Percentiles rank a stretch among this genome's conserved stretches.
phyloP scores from a whole-genome alignment of 2,888 invertebrate genomes.

The Muscina levida region DNA sequence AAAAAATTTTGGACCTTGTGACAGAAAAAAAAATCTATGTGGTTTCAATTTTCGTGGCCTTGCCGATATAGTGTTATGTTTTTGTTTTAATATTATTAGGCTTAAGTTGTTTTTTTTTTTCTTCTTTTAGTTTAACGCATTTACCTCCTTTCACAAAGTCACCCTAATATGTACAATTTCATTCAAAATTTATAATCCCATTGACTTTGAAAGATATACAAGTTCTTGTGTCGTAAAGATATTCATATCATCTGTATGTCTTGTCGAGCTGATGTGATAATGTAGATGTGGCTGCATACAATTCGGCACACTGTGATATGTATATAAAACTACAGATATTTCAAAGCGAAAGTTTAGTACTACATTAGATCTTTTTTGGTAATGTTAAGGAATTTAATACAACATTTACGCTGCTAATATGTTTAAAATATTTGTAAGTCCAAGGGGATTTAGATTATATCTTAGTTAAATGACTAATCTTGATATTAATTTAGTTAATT shows the following conservation, averaged over 20 bases:
- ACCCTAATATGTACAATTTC: too few relatives aligned
- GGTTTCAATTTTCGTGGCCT: too few relatives aligned
- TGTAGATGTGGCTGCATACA: too few relatives aligned
- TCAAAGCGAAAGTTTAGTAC: conserved; percentile 5
- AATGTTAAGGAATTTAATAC: conserved; percentile 3
- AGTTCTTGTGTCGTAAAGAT: background rate
- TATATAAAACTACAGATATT: conserved; percentile 29
- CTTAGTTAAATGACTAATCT: background rate
- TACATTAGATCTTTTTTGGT: conserved; percentile 1
- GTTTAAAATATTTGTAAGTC: conserved; percentile 45
- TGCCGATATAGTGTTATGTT: too few relatives aligned
- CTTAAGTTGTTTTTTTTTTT: too few relatives aligned
- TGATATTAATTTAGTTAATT: conserved; percentile 38
- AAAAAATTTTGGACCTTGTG: too few relatives aligned
- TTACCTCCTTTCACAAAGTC: too few relatives aligned
- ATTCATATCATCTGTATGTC: background rate
- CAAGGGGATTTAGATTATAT: background rate
- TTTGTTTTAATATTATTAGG: too few relatives aligned
- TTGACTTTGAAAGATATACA: conserved; percentile 32
- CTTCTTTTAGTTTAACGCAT: too few relatives aligned
- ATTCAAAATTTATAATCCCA: conserved; percentile 12
- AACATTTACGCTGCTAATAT: conserved; percentile 11
- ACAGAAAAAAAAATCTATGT: too few relatives aligned
- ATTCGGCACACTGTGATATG: background rate
- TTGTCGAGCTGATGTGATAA: too few relatives aligned